Base-by-base conservation (phyloP, 2,888 invertebrate genomes). In the Drosophila bunnanda region DNA sequence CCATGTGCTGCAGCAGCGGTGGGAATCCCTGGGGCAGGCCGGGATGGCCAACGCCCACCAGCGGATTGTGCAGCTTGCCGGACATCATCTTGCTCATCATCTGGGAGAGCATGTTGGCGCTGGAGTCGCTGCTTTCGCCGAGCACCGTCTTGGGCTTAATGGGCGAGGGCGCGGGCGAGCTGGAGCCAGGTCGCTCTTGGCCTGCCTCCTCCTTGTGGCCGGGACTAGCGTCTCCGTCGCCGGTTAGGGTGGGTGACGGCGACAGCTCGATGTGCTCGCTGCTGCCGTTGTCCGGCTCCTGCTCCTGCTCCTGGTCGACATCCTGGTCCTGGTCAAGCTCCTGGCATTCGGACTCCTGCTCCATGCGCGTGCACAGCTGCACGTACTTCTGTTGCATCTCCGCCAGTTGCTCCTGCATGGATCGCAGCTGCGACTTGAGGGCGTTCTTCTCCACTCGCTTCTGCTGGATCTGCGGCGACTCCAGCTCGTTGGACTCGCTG, bases 371-470 rank as follows among this genome's bases (percentile, higher is more conserved):
- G 91, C 97, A 96, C 87, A 98, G 93, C 92, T 97, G 96, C 91
- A 96, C 94, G 92, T 98, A 98, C 91, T 97, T 96, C 90, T 97
- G 96, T 93, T 97, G 97, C 96, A 98, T 97, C 91, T 96, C 96
- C 13, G 97, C 97, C 69, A 98, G 93, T 92, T 98, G 97, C 90
- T 97, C 96, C 93, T 97, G 97, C 95, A 98, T 95, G 69, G 96
- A 95, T 86, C 97, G 94, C 85, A 97, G 93, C 92, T 98, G 97
- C 72, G 96, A 95, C 92, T 97, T 96, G 17, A 98, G 94, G 67
- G 96, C 96, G 90, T 97, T 96, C 92, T 97, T 97, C 93, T 97
- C 97, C 86, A 96, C 96, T 82, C 96, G 94, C 92, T 97, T 97
- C 91, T 96, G 96, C 91, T 96, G 95, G 73, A 97, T 95, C 73